Evolutionary conservation across 2,888 invertebrate genomes (phyloP).

Genomic region (Latrodectus hesperus): DNA sequence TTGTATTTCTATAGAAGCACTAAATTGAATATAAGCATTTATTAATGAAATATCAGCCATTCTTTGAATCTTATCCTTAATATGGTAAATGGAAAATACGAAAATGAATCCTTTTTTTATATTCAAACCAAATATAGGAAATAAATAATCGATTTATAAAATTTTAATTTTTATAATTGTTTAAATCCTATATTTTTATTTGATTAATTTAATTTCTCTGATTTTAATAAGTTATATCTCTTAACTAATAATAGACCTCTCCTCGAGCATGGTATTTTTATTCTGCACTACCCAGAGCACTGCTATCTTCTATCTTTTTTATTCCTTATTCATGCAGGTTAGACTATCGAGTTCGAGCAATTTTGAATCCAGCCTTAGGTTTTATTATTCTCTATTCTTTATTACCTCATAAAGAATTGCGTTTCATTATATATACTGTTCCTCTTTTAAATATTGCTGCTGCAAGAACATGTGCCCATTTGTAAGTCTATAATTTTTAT

Average conservation of each 20-base stretch:
- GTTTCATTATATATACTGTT: constrained; percentile 98
- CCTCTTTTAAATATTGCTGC: constrained; percentile 93
- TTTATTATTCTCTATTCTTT: constrained; percentile 95
- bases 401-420: constrained; percentile 96
- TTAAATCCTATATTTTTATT: too few relatives aligned
- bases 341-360: constrained; percentile 81
- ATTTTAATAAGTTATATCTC: not conserved
- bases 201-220: too few relatives aligned
- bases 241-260: constrained; percentile 81
- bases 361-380: constrained; percentile 82
- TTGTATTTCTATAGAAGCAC: too few relatives aligned
- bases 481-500: constrained; percentile 81
- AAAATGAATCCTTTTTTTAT: too few relatives aligned
- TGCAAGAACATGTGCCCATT: constrained; percentile 88
- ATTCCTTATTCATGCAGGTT: constrained; percentile 80
- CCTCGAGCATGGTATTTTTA: constrained; percentile 99
- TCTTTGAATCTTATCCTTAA: too few relatives aligned
- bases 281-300: constrained; percentile 93
- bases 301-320: constrained; percentile 86
- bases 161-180: too few relatives aligned
- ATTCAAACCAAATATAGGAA: too few relatives aligned
- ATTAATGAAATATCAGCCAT: too few relatives aligned
- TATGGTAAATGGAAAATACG: too few relatives aligned
- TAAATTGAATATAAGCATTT: too few relatives aligned
- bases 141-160: too few relatives aligned